Evolutionary conservation across 2,888 invertebrate species (phyloP), one percentile per base, ranked within the genome.

Genomic region (Mythimna impura): DNA sequence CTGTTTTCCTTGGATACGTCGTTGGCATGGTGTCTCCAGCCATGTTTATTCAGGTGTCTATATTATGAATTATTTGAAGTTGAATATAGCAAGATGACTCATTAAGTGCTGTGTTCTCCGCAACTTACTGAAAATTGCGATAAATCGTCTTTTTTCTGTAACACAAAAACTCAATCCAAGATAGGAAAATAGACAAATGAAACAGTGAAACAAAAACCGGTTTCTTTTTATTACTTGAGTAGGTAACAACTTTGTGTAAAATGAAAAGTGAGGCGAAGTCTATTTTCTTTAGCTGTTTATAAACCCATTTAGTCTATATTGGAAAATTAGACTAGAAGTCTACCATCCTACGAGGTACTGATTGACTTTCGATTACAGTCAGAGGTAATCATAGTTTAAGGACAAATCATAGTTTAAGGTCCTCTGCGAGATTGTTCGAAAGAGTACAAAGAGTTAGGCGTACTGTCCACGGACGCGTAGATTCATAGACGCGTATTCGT

Each of bases 21-120:
- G 40, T 43, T 30, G 57, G 50, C 61, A 25, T 66, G 47, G 60
- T 66, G 71, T 71, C 75, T 66, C n/a, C 55, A 62, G 66, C 62
- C 54, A 66, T 86, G 71, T 87, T 87, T 75, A 70, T 67, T 66
- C 86, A 86, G 86, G 77, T 85, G 86, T 25, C 30, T 60, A 55
- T 74, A 76, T 80, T 85, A 64, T 73, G 52, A 79, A 81, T 82
- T 76, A 79, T 87, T 85, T 70, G 66, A 83, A 82, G 78, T 66
- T 80, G 74, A 80, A 81, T 76, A 77, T 66, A 57, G 54, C 58
- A n/a, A 20, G 20, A 25, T 81, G 84, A 84, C 58, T 84, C 81
- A 84, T 57, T 55, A 30, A 0, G 25, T 60, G 17, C 58, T 50
- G 22, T 55, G 20, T 62, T 80, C 36, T 36, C 54, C 6, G 7